Conservation (phyloP, 2,113 vertebrate species). For the Lepisosteus osseus region DNA sequence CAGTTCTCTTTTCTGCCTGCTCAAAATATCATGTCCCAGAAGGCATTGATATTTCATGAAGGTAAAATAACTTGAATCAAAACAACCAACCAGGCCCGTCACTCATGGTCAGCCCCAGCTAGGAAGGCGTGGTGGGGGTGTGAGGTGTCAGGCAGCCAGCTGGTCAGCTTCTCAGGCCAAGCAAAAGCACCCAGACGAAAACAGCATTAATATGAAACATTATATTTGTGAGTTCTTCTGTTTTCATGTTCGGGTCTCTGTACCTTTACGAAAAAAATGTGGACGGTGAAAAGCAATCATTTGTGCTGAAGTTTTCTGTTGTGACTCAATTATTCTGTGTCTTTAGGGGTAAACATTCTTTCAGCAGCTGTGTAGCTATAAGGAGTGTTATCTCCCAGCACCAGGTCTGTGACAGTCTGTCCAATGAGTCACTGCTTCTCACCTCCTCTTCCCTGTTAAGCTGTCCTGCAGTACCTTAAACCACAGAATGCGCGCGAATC, state of each 20-base stretch:
- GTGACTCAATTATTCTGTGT: not conserved
- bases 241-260: not conserved
- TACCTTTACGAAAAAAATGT: not conserved
- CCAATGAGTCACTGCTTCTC: too few relatives aligned
- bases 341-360: not conserved
- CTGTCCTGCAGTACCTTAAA: too few relatives aligned
- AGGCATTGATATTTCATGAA: constrained; percentile 2
- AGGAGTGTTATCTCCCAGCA: not conserved
- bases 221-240: not conserved
- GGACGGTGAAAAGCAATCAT: not conserved
- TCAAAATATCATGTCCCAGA: constrained; percentile 5
- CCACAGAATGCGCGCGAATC: too few relatives aligned
- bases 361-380: not conserved
- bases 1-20: constrained; percentile 11
- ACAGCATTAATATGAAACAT: not conserved
- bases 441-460: too few relatives aligned
- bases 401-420: too few relatives aligned
- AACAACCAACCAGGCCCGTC: not conserved
- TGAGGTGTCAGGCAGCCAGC: too few relatives aligned
- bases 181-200: not conserved
- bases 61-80: not conserved
- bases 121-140: too few relatives aligned
- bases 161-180: too few relatives aligned
- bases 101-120: too few relatives aligned
- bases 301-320: not conserved